A percentile compares a stretch with the other conserved stretches of the same genome.
Evolutionary conservation across 2,797 vertebrate species (phyloP).

Genomic region (Synanceia verrucosa): DNA sequence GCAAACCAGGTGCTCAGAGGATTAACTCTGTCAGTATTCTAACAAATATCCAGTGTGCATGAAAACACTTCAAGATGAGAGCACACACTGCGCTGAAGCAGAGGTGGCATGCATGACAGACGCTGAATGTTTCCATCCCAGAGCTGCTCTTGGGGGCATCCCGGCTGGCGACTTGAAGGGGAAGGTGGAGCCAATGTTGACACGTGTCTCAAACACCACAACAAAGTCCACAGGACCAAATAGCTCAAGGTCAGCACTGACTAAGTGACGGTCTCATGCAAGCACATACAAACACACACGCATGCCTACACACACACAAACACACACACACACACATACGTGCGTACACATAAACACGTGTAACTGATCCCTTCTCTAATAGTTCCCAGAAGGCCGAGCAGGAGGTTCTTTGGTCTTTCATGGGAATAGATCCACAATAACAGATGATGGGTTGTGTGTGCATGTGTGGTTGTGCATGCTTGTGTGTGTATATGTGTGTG

Average conservation of each 20-base stretch:
- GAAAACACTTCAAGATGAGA: constrained; percentile 71
- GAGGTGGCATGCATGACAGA: constrained; percentile 66
- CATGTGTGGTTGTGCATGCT: constrained; percentile 30
- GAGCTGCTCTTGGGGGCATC: constrained; percentile 33
- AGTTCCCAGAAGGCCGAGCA: constrained; percentile 76
- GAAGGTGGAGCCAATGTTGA: constrained; percentile 53
- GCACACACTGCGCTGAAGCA: constrained; percentile 33
- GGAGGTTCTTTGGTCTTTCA: constrained; percentile 79
- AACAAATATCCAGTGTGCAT: constrained; percentile 66
- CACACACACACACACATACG: constrained; percentile 40
- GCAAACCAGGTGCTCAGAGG: constrained; percentile 66
- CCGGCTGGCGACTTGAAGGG: constrained; percentile 37
- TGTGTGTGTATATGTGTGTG: constrained; percentile 29
- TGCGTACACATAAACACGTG: constrained; percentile 64
- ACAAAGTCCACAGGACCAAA: constrained; percentile 74
- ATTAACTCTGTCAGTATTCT: constrained; percentile 69
- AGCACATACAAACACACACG: constrained; percentile 44
- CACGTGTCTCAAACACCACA: constrained; percentile 76
- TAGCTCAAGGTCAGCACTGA: constrained; percentile 68
- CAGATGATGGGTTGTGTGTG: constrained; percentile 69
- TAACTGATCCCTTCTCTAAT: constrained; percentile 79
- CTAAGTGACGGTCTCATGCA: constrained; percentile 68
- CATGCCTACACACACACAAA: constrained; percentile 21
- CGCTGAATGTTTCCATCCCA: constrained; percentile 62
- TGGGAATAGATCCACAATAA: constrained; percentile 79